Conservation (phyloP, 2,888 invertebrate genomes). For the Sinohyriopsis cumingii region DNA sequence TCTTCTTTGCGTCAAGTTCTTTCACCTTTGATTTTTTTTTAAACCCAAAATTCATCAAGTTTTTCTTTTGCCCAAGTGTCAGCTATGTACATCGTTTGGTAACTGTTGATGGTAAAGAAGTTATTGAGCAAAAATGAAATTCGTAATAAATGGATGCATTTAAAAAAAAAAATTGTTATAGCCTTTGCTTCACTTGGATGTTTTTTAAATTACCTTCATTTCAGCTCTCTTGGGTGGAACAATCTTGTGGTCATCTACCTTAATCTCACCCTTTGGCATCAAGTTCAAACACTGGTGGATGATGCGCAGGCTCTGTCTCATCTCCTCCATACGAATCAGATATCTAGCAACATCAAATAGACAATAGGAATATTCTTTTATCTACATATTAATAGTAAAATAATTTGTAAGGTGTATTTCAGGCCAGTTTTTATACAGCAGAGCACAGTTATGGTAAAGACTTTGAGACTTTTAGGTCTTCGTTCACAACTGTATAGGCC, state of each 20-base stretch:
- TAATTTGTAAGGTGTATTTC: background rate
- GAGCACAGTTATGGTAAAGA: background rate
- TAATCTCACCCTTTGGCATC: conserved; percentile 96
- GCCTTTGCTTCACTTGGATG: background rate
- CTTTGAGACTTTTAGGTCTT: background rate
- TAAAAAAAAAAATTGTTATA: background rate
- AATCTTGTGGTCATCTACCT: conserved; percentile 95
- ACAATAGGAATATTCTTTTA: background rate
- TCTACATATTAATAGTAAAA: background rate
- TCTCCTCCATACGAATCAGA: conserved; percentile 79
- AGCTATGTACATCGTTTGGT: too few relatives aligned
- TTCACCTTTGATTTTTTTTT: too few relatives aligned
- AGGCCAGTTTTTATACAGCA: background rate
- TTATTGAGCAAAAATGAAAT: too few relatives aligned
- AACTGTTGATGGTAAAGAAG: too few relatives aligned
- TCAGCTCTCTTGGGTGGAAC: conserved; percentile 91
- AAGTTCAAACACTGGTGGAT: conserved; percentile 97
- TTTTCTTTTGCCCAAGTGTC: too few relatives aligned
- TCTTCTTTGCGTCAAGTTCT: too few relatives aligned
- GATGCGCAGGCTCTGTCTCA: conserved; percentile 95
- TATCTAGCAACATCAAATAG: conserved; percentile 78
- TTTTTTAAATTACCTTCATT: conserved; percentile 86
- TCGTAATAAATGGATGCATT: too few relatives aligned
- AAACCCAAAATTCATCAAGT: too few relatives aligned
- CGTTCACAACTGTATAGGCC: too few relatives aligned